phyloP scores from a whole-genome alignment of 2,888 invertebrate genomes.

The Venustoraphidia nigricollis region DNA sequence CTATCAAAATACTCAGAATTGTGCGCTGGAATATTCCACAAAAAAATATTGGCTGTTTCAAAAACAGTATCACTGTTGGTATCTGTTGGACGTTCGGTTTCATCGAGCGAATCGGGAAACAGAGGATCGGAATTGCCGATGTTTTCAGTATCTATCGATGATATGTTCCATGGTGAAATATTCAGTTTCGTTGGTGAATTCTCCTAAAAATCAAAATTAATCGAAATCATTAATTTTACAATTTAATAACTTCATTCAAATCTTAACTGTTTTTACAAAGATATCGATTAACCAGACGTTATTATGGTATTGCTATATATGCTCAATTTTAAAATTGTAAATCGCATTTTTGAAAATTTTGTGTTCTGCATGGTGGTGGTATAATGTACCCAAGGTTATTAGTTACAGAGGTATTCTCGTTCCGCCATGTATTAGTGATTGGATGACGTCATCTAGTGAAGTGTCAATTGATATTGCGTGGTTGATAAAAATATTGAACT shows the following conservation, averaged over 20 bases:
- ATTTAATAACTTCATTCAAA: background rate
- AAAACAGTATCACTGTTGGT: conserved; percentile 20
- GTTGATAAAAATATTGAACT: too few species aligned
- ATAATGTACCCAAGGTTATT: too few species aligned
- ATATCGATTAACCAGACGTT: too few species aligned
- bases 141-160: conserved; percentile 23
- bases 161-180: conserved; percentile 26
- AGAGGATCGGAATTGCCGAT: conserved; percentile 15
- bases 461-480: too few species aligned
- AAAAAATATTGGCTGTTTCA: conserved; percentile 34
- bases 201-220: background rate
- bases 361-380: too few species aligned
- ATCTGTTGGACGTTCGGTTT: conserved; percentile 21
- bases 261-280: background rate
- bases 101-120: conserved; percentile 35
- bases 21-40: conserved; percentile 30
- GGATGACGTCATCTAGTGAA: too few species aligned
- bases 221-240: background rate
- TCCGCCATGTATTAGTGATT: too few species aligned
- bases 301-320: too few species aligned
- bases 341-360: too few species aligned
- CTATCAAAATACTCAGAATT: conserved; percentile 45
- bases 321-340: too few species aligned
- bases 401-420: too few species aligned
- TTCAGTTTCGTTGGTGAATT: background rate